Conservation (phyloP, 2,888 invertebrate species). For the Apamea crenata region DNA sequence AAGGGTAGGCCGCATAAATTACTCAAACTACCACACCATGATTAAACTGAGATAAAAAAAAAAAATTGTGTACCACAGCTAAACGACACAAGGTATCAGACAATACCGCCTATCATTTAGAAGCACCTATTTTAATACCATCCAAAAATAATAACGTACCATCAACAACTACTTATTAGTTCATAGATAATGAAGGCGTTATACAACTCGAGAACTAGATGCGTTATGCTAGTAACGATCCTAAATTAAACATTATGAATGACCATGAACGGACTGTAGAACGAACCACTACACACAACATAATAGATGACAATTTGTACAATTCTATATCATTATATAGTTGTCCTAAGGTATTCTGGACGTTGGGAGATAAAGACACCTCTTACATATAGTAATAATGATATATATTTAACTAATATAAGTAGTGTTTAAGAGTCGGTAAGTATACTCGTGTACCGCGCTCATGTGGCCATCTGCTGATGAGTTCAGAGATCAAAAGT, state of each 20-base stretch:
- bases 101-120: constrained; percentile 9
- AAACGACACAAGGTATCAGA: not conserved
- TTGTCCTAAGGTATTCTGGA: constrained; percentile 19
- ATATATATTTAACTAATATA: not conserved
- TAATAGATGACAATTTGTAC: constrained; percentile 43
- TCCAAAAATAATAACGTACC: constrained; percentile 16
- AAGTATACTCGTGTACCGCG: not conserved
- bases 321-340: constrained; percentile 35
- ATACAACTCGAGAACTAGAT: constrained; percentile 11
- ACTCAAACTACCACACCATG: no score
- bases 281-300: constrained; percentile 1
- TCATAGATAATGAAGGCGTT: not conserved
- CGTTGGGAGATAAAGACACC: constrained; percentile 20
- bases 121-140: constrained; percentile 2
- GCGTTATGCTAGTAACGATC: constrained; percentile 21
- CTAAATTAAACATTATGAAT: constrained; percentile 32
- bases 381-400: constrained; percentile 15
- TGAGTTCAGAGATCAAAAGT: not conserved
- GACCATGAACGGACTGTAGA: constrained; percentile 27
- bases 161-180: not conserved
- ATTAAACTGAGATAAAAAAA: no score
- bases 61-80: not conserved
- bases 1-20: no score
- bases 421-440: not conserved
- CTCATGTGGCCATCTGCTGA: not conserved